Evolutionary conservation across 2,888 invertebrate species (phyloP).

Genomic region (Stegana nigrithorax): DNA sequence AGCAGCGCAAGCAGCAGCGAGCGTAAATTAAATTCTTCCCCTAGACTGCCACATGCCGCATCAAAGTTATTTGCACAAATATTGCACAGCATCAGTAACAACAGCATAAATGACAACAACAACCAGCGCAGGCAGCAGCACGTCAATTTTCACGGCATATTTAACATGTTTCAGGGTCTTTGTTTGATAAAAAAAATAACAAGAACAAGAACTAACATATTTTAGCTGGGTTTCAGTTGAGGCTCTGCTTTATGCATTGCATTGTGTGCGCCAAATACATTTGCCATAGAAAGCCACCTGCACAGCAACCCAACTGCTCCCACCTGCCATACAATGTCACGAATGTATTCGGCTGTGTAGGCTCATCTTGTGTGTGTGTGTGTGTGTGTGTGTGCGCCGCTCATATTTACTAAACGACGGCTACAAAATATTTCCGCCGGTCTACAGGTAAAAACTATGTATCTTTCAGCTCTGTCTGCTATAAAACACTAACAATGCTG

Average conservation of each 20-base stretch:
- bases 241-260: too few species aligned
- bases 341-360: too few species aligned
- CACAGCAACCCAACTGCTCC: too few species aligned
- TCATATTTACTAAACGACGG: neutral
- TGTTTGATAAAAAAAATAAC: neutral
- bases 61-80: neutral
- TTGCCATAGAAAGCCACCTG: too few species aligned
- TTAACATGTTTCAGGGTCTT: too few species aligned
- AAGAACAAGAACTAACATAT: neutral
- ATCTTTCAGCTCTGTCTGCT: too few species aligned
- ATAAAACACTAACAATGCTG: too few species aligned
- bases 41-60: neutral
- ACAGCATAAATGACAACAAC: neutral
- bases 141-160: too few species aligned
- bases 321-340: too few species aligned
- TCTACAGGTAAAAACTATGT: too few species aligned
- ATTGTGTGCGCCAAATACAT: too few species aligned
- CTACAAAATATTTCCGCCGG: constrained; percentile 1
- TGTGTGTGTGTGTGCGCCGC: neutral
- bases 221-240: too few species aligned
- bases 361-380: neutral
- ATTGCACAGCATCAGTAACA: neutral
- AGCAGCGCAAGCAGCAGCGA: neutral
- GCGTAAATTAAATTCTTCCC: neutral
- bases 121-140: neutral